Conservation (phyloP, 2,797 vertebrate genomes). For the Gouania willdenowi region DNA sequence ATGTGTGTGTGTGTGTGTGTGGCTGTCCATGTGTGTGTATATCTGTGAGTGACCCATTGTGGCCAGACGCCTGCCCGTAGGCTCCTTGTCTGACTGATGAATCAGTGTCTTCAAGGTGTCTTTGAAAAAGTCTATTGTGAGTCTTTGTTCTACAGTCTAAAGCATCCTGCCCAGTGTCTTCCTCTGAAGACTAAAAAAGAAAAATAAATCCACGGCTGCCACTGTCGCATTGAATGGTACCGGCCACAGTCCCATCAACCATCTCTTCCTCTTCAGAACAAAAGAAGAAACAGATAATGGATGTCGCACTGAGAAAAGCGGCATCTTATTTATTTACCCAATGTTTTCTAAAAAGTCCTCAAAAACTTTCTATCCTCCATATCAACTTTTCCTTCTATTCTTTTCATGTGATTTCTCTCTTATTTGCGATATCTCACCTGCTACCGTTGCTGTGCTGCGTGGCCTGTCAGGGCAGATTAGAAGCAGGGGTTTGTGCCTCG, state of each 20-base stretch:
- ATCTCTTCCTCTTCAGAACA: slow-evolving; percentile 38
- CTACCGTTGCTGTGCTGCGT: slow-evolving; percentile 70
- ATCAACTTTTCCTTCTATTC: slow-evolving; percentile 45
- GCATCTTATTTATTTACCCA: slow-evolving; percentile 15
- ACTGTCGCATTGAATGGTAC: slow-evolving; percentile 52
- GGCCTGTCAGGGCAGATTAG: slow-evolving; percentile 79
- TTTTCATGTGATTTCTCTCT: slow-evolving; percentile 59
- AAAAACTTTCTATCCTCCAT: slow-evolving; percentile 17
- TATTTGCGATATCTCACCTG: slow-evolving; percentile 76
- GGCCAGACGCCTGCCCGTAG: slow-evolving; percentile 73
- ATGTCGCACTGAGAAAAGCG: slow-evolving; percentile 31
- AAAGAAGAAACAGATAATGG: slow-evolving; percentile 36
- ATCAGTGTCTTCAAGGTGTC: slow-evolving; percentile 74
- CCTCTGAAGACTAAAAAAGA: slow-evolving; percentile 54
- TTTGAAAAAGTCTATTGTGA: slow-evolving; percentile 72
- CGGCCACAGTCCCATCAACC: slow-evolving; percentile 52
- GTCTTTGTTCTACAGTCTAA: slow-evolving; percentile 63
- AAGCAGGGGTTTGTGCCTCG: slow-evolving; percentile 65
- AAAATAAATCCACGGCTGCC: slow-evolving; percentile 67
- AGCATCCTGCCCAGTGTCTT: slow-evolving; percentile 58
- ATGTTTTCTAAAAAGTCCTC: slow-evolving; percentile 3
- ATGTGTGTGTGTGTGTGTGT: slow-evolving; percentile 43
- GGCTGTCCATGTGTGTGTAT: slow-evolving; percentile 16
- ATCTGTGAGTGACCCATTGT: slow-evolving; percentile 65
- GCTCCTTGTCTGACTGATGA: slow-evolving; percentile 71